A percentile compares a stretch with the other conserved stretches of the same genome.
phyloP scores from a whole-genome alignment of 2,888 invertebrate species.

The Perithous albicinctus region DNA sequence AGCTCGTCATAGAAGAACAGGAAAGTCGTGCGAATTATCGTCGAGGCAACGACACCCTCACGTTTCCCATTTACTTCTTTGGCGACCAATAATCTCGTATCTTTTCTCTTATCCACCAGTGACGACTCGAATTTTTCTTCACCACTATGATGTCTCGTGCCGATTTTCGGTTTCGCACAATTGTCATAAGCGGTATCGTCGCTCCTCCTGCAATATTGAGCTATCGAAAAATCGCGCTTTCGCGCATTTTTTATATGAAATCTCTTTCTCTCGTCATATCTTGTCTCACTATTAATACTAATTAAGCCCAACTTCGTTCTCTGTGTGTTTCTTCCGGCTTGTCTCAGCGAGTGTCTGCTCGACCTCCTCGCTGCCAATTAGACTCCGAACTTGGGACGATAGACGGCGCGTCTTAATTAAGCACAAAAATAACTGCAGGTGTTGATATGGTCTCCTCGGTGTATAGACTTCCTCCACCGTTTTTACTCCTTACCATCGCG shows the following conservation, averaged over 20 bases:
- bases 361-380: constrained; percentile 74
- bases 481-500: no score
- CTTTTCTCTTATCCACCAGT: neutral
- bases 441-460: no score
- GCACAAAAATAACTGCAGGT: constrained; percentile 75
- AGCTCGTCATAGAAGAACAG: constrained; percentile 81
- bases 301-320: constrained; percentile 69
- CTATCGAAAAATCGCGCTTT: neutral
- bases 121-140: neutral
- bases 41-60: constrained; percentile 53
- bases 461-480: no score
- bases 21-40: constrained; percentile 78
- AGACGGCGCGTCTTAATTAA: constrained; percentile 77
- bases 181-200: constrained; percentile 9
- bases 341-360: constrained; percentile 5
- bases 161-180: neutral
- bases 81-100: neutral
- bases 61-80: neutral
- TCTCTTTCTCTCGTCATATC: constrained; percentile 35
- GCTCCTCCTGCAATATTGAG: neutral
- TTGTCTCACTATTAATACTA: no score
- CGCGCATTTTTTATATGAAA: constrained; percentile 38
- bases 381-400: constrained; percentile 58
- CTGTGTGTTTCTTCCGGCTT: neutral
- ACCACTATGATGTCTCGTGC: neutral